Base-by-base conservation (phyloP, 2,113 vertebrate species). In the Dicentrarchus labrax region DNA sequence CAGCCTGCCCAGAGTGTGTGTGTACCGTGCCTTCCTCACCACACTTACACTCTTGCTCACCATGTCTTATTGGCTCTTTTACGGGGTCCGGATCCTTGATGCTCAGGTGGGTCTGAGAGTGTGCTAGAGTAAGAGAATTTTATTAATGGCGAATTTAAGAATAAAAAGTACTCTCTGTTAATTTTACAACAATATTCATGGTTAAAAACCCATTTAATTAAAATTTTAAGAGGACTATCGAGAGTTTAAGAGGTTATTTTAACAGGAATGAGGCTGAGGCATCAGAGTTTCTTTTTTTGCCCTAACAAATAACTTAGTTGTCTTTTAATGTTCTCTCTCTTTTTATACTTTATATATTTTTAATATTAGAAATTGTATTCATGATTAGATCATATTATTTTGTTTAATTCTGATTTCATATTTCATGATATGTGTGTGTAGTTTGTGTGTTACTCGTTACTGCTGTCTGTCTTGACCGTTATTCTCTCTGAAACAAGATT, bases 11-110 rank as follows among this genome's bases (percentile, higher is more conserved):
- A 94, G 98, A 8, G 93, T 99, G 61, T 97, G 98, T 6, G 96
- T 98, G 80, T 97, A 97, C 87, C 97, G 97, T 16, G 97, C 96
- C 86, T 95, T 99, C 12, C 92, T 99, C 56, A 87, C 96, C 91
- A 96, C 98, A 53, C 97, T 99, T 39, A 96, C 97, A 1, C 96
- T 99, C 21, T 95, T 99, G 13, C 97, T 98, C 30, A 96, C 98
- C 76, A 96, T 98, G 73, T 99, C 98, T 90, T 99, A 99, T 88
- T 99, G 98, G 98, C 97, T 99, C 4, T 99, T 99, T 65, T 99
- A 98, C 0, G 97, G 97, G 3, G 98, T 99, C 68, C 96, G 98
- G 78, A 98, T 99, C 86, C 91, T 99, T 64, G 98, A 99, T 78
- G 95, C 96, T 0, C 96, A 97, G 95, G 98, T 90, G 62, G 50